Evolutionary conservation across 2,113 vertebrate genomes (phyloP).

Genomic region (Platysternon megacephalum): DNA sequence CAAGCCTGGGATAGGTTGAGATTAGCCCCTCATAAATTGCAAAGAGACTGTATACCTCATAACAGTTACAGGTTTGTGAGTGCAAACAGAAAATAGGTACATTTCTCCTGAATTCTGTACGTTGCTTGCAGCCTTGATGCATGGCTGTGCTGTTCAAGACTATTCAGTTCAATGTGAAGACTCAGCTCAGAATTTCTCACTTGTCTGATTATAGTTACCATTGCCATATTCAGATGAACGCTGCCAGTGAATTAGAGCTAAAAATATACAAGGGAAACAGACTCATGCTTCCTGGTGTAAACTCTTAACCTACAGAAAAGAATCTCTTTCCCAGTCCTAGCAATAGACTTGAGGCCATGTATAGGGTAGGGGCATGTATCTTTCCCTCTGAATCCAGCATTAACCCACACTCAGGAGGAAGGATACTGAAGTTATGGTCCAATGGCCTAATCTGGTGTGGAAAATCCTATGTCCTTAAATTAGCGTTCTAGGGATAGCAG

Average conservation of each 20-base stretch:
- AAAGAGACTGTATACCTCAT: background rate
- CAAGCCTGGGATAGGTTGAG: background rate
- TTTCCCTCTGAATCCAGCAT: background rate
- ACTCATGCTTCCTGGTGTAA: background rate
- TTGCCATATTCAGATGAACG: constrained; percentile 30
- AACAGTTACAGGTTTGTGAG: background rate
- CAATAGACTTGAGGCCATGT: background rate
- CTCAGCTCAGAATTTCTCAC: background rate
- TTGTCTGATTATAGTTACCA: constrained; percentile 31
- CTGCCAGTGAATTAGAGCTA: background rate
- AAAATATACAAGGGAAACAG: background rate
- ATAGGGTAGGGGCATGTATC: too few species aligned
- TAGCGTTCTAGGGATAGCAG: background rate
- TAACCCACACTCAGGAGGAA: background rate
- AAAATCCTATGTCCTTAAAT: background rate
- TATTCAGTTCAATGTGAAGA: constrained; percentile 12
- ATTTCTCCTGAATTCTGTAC: background rate
- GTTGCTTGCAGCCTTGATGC: constrained; percentile 15
- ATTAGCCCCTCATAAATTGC: background rate
- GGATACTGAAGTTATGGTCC: background rate
- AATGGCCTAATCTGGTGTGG: background rate
- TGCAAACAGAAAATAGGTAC: constrained; percentile 41
- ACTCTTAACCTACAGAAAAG: background rate
- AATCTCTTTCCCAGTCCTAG: background rate
- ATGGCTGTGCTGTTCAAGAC: background rate